Percentiles rank a stretch among this genome's conserved stretches.
These are phyloP conservation scores for Toxotes jaculatrix DNA, from an alignment of 2,113 vertebrate species.

Conservation along the genomic window DNA sequence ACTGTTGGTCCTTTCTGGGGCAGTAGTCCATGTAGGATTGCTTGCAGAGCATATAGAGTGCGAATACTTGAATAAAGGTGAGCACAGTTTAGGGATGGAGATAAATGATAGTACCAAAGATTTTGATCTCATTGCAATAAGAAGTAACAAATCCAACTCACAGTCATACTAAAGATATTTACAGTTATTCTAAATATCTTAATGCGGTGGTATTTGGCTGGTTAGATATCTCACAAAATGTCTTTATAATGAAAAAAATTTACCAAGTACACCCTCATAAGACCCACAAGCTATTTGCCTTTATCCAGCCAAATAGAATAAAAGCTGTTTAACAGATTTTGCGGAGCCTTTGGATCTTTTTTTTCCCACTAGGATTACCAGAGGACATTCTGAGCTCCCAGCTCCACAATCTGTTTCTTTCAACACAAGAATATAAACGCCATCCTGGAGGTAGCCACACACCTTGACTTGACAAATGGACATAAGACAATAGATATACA, in stretches of 20 bases:
- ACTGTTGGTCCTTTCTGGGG: neutral
- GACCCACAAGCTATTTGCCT: conserved; percentile 1
- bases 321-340: conserved; percentile 45
- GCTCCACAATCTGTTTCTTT: neutral
- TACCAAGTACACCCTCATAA: conserved; percentile 14
- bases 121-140: neutral
- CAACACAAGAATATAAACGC: neutral
- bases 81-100: neutral
- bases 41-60: neutral
- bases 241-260: neutral
- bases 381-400: conserved; percentile 31
- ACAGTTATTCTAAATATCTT: neutral
- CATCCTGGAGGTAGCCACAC: neutral
- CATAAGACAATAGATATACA: neutral
- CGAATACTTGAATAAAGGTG: neutral
- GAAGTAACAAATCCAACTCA: neutral
- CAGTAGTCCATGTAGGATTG: conserved; percentile 3
- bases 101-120: neutral
- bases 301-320: conserved; percentile 40
- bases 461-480: neutral
- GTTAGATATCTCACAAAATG: neutral
- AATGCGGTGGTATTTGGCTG: neutral
- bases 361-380: conserved; percentile 28
- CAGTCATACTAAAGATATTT: neutral
- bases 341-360: conserved; percentile 13